Percentiles rank a stretch among this genome's conserved stretches.
These are phyloP conservation scores for Thryonomys swinderianus DNA, from an alignment of 2,113 vertebrate genomes.

Conservation along the genomic window DNA sequence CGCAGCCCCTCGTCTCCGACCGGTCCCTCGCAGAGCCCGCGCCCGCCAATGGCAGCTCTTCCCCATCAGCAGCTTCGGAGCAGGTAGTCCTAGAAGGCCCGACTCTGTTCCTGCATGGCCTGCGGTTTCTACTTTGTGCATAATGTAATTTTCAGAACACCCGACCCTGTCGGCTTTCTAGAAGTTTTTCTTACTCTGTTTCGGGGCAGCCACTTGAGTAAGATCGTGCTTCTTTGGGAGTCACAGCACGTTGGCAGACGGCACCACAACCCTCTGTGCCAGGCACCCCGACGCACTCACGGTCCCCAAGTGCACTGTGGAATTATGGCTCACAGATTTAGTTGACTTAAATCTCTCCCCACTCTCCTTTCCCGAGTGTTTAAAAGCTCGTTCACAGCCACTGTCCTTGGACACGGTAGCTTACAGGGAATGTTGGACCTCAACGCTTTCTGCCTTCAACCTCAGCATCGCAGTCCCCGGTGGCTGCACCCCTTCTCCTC, in stretches of 20 bases:
- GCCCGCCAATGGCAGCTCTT: conserved; percentile 76
- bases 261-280: conserved; percentile 44
- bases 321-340: conserved; percentile 43
- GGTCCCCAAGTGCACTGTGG: neutral
- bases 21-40: conserved; percentile 66
- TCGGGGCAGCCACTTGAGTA: conserved; percentile 71
- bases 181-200: conserved; percentile 61
- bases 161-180: conserved; percentile 81
- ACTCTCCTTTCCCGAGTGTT: conserved; percentile 68
- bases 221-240: conserved; percentile 73
- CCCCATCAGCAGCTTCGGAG: conserved; percentile 74
- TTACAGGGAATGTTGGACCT: conserved; percentile 80
- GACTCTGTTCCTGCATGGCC: conserved; percentile 85
- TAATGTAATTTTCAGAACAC: conserved; percentile 79
- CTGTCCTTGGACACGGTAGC: conserved; percentile 83
- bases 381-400: conserved; percentile 74
- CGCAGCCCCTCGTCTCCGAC: conserved; percentile 71
- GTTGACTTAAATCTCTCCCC: conserved; percentile 28
- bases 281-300: neutral
- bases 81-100: conserved; percentile 79
- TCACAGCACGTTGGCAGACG: conserved; percentile 50
- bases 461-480: conserved; percentile 78
- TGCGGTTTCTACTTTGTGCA: conserved; percentile 84
- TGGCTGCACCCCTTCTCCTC: conserved; percentile 46
- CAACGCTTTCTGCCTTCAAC: conserved; percentile 79